Evolutionary conservation across 2,113 vertebrate genomes (phyloP), one percentile per base, ranked within the genome.

Genomic region (Electrona antarctica): DNA sequence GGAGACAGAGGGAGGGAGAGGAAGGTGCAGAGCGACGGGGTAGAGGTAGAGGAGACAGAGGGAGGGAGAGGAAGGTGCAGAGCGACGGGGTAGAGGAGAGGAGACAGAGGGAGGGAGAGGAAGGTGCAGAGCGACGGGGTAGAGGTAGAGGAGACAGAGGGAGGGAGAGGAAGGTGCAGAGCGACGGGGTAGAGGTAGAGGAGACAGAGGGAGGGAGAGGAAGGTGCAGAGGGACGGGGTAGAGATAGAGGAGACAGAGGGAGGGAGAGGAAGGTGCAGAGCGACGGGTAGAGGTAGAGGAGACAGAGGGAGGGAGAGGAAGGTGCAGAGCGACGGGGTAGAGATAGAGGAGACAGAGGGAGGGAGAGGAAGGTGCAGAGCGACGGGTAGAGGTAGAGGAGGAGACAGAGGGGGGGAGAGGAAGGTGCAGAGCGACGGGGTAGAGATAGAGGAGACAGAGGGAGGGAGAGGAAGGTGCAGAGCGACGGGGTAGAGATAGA

Each of bases 321-420:
- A 15, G 6, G 64, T 28, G 64, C 6, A 41, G 28, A 50, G 69
- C 54, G 51, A 64, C 68, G 52, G 73, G 61, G 21, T 50, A 50
- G 62, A 41, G 64, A 55, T 10, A 29, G 62, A 60, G 21, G 21
- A 21, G 21, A 21, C 21, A 21, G 21, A 21, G 21, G 61, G 21
- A 60, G 61, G 64, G 59, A 77, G 74, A 69, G 57, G 54, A 67
- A 60, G 21, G 21, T 21, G 55, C 49, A 41, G 33, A 6, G 33
- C 33, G 1, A 41, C 3, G 33, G 33, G 4, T 2, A 33, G n/a
- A n/a, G 21, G 21, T 21, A 21, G 21, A 21, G 21, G 21, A 21
- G 63, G 60, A 48, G 1, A 21, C 46, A 21, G 33, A 33, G 61
- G 72, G 14, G 49, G 54, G 45, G 51, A 21, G 21, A 21, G 21